Base-by-base conservation (phyloP, 2,888 invertebrate species). In the Therioaphis trifolii region DNA sequence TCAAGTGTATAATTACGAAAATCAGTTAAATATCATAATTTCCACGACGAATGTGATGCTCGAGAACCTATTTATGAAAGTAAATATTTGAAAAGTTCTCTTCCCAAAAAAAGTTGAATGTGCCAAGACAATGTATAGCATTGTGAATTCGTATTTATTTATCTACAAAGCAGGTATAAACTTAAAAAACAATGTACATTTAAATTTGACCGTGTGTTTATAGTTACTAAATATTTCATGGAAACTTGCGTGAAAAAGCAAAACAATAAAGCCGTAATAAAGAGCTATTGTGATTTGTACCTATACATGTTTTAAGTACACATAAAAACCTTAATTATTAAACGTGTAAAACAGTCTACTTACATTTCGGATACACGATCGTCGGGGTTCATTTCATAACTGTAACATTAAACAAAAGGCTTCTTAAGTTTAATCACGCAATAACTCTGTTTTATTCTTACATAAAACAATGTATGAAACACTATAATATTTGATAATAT, bases 311-410 rank as follows among this genome's bases (percentile, higher is more conserved):
- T 40, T 75, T 58, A 46, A 24, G 4, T 27, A 27, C 18, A 71
- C 27, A 71, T 49, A 49, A 66, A 66, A 66, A 66, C 63, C n/a
- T 49, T 52, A 77, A 77, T 77, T 21, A 35, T 29, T 15, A 21
- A 0, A 15, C 21, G 9, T 21, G 29, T 63, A 21, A 49, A 35
- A n/a, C 0, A 55, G n/a, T 69, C 0, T 78, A 78, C 78, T 69
- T 69, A 78, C 78, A 78, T 78, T 78, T 78, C 78, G 11, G 78
- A 69, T 55, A 52, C 52, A 69, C 40, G 55, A 35, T 78, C 78
- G 68, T 78, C 78, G 24, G 43, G 24, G 15, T 69, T 78, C 78
- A 78, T 78, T 78, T 78, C 55, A 24, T 52, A 55, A 43, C 76
- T 78, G 68, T 27, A 78, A 78, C 78, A 78, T 55, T 18, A 24